Evolutionary conservation across 2,797 vertebrate species (phyloP).

Genomic region (Danio kyathit): DNA sequence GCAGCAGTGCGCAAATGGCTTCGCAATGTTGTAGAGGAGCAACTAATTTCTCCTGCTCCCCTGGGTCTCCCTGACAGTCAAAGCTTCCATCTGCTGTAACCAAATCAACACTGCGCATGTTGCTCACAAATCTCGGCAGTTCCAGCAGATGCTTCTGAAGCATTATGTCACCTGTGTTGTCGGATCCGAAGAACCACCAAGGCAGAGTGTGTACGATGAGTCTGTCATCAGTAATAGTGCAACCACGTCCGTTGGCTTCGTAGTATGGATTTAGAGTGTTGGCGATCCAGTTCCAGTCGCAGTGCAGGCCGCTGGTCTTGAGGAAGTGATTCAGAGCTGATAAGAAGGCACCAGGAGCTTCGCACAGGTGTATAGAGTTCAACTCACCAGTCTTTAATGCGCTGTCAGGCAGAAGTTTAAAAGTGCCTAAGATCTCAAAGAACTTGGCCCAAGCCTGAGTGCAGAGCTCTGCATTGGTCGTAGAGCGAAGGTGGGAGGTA

Average conservation of each 20-base stretch:
- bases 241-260: conserved; percentile 86
- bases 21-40: conserved; percentile 93
- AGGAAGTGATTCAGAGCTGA: conserved; percentile 92
- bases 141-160: conserved; percentile 84
- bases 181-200: conserved; percentile 95
- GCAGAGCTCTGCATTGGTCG: conserved; percentile 90
- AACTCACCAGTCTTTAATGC: conserved; percentile 83
- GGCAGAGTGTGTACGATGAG: conserved; percentile 91
- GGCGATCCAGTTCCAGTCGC: conserved; percentile 92
- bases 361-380: conserved; percentile 92
- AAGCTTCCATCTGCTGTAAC: conserved; percentile 97
- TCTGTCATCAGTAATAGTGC: conserved; percentile 91
- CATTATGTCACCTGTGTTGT: conserved; percentile 95
- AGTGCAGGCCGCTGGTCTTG: conserved; percentile 83
- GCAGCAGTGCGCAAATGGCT: conserved; percentile 85
- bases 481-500: conserved; percentile 82
- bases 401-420: conserved; percentile 81
- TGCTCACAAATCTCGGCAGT: conserved; percentile 82
- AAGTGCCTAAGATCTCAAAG: conserved; percentile 89
- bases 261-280: conserved; percentile 95
- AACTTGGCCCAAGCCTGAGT: conserved; percentile 98
- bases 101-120: conserved; percentile 83
- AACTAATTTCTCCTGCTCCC: conserved; percentile 94
- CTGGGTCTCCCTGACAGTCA: conserved; percentile 96
- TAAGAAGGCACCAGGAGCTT: conserved; percentile 95